Conservation (phyloP, 2,888 invertebrate genomes). For the Portevinia maculata region DNA sequence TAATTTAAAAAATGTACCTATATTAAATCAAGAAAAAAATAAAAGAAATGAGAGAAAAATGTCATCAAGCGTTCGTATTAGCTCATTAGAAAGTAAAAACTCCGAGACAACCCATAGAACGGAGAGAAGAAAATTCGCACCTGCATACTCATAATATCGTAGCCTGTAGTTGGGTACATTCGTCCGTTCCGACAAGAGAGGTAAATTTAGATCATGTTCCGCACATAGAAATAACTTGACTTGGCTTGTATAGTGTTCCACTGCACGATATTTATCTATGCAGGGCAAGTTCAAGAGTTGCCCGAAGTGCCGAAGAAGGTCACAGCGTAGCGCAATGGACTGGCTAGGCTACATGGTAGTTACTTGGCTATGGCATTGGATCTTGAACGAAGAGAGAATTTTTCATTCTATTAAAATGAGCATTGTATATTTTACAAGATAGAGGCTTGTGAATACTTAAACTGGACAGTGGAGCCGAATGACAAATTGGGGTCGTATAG, state of each 20-base stretch:
- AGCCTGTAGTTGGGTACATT: slow-evolving; percentile 1
- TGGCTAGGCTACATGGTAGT: slow-evolving; percentile 9
- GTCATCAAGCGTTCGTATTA: slow-evolving; percentile 51
- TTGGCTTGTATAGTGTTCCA: slow-evolving; percentile 50
- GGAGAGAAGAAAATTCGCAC: slow-evolving; percentile 49
- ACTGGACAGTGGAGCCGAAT: slow-evolving; percentile 36
- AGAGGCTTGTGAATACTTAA: slow-evolving; percentile 33
- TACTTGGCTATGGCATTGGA: slow-evolving; percentile 15
- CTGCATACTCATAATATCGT: slow-evolving; percentile 35
- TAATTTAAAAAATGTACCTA: slow-evolving; percentile 25
- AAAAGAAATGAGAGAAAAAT: slow-evolving; percentile 49
- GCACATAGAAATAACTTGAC: slow-evolving; percentile 37
- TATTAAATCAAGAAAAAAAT: slow-evolving; percentile 16
- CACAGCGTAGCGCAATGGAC: slow-evolving; percentile 40
- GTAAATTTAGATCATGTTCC: slow-evolving; percentile 65
- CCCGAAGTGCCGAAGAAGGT: slow-evolving; percentile 67
- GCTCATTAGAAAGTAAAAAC: slow-evolving; percentile 69
- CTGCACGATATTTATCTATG: slow-evolving; percentile 63
- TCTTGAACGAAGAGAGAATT: slow-evolving; percentile 46
- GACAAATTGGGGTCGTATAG: not conserved
- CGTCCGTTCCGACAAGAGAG: slow-evolving; percentile 34
- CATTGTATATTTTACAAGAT: slow-evolving; percentile 64
- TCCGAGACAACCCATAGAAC: slow-evolving; percentile 25
- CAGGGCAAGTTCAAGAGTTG: slow-evolving; percentile 72
- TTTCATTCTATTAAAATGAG: slow-evolving; percentile 37